Evolutionary conservation across 1,140 invertebrate species (phyloP), one percentile per base, ranked within the genome.

Genomic region (Conopomorpha cramerella): DNA sequence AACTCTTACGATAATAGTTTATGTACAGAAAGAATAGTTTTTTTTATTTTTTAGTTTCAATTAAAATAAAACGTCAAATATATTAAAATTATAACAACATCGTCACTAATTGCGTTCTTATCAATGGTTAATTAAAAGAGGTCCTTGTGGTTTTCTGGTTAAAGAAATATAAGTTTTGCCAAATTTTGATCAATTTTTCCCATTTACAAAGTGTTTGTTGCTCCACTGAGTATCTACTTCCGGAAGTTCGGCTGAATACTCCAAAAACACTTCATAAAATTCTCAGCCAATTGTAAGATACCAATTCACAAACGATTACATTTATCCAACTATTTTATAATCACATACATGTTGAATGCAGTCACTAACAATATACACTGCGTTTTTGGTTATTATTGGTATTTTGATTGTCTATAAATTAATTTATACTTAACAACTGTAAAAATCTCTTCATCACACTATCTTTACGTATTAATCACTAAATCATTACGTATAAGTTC

Each of bases 341-440:
- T 68, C 62, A 66, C 63, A 66, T 58, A 57, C 46, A 56, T 46
- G 48, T 49, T 43, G 50, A n/a, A 55, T 66, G 62, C 64, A 64
- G 64, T 57, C 55, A 49, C 55, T 55, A 67, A 58, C 56, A 45
- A 67, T 71, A 67, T 56, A 65, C 54, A 71, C 64, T 64, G 71
- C 65, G 51, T 79, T 79, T 74, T 77, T 77, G 74, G 77, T 77
- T 76, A 73, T 65, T 73, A 79, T 77, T 79, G 77, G 77, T 77
- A 77, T 73, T 70, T 65, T 71, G 67, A 71, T 71, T 72, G 58
- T 56, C 62, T 72, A 76, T 76, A 71, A 76, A 71, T 71, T 71
- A 76, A 76, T 71, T 76, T 76, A 76, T 72, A 68, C 71, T 76
- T 76, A 76, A 74, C 70, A 72, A 74, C 65, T 72, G 71, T 72